Percentiles rank a stretch among this genome's conserved stretches.
phyloP scores from a whole-genome alignment of 2,113 vertebrate genomes.

The Pagrus major region DNA sequence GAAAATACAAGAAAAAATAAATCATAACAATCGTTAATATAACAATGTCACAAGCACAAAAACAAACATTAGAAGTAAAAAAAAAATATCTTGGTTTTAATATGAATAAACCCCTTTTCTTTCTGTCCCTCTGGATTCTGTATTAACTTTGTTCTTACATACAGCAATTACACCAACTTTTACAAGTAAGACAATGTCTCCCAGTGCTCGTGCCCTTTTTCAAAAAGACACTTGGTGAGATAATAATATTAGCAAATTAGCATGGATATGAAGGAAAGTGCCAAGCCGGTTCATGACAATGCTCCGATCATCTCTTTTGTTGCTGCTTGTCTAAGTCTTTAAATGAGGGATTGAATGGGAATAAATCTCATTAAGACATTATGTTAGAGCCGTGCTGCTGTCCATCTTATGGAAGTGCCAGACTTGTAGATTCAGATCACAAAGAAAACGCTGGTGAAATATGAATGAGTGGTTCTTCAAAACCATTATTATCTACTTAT shows the following conservation, averaged over 20 bases:
- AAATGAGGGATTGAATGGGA: constrained; percentile 72
- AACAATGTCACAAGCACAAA: not conserved
- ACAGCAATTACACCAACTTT: constrained; percentile 35
- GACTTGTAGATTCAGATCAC: constrained; percentile 51
- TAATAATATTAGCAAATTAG: constrained; percentile 81
- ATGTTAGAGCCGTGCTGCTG: constrained; percentile 50
- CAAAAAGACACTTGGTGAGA: constrained; percentile 63
- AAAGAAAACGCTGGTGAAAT: constrained; percentile 14
- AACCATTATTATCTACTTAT: constrained; percentile 24
- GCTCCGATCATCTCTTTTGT: constrained; percentile 76
- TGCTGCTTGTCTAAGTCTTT: constrained; percentile 65
- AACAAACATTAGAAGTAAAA: not conserved
- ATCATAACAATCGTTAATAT: not conserved
- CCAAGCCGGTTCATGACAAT: constrained; percentile 70
- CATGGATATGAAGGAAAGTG: constrained; percentile 71
- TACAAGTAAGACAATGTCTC: constrained; percentile 47
- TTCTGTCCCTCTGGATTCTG: not conserved
- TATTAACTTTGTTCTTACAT: not conserved
- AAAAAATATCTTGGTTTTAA: not conserved
- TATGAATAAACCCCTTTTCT: not conserved
- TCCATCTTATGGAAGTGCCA: constrained; percentile 25
- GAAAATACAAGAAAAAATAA: not conserved
- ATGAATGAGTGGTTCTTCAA: constrained; percentile 29
- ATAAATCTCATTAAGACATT: constrained; percentile 81
- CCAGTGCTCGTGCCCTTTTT: constrained; percentile 22